Evolutionary conservation across 2,888 invertebrate genomes (phyloP), one percentile per base, ranked within the genome.

Genomic region (Catocala fraxini): DNA sequence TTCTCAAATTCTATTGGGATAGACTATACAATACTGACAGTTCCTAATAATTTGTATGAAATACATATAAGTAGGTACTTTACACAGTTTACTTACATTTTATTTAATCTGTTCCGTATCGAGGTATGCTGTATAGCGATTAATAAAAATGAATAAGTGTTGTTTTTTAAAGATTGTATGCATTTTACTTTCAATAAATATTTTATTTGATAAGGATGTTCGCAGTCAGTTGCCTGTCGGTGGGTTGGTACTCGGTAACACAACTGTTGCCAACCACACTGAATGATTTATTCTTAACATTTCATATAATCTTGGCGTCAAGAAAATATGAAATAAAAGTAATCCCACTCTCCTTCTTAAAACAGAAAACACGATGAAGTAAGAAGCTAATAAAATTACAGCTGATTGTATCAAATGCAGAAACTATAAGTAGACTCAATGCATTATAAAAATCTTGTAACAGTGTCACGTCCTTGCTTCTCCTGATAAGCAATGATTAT

Each of bases 391-490:
- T 53, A 7, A 39, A 12, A 49, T 41, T 51, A 48, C 48, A 57
- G 52, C 62, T 59, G 42, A 61, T 47, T 52, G 54, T 60, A 68
- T 67, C 59, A 73, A 75, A 70, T 79, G 73, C 73, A 77, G 71
- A 80, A 70, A 73, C 68, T 66, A 66, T 70, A 79, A 64, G 74
- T 66, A 63, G 62, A 55, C 56, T 63, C 65, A 65, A 61, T 68
- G 64, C 51, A 59, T 67, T 65, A 73, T 72, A 56, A 63, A 74
- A 75, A 78, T 80, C 77, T 78, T 84, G 81, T 83, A 80, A 78
- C 73, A 83, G 79, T 81, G 83, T 80, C 82, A 81, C 84, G 89
- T 89, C 89, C 90, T 90, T 89, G 90, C 79, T 79, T 82, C 81
- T 71, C 71, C 73, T 82, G 89, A 90, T 89, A 89, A 89, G 84